Evolutionary conservation across 2,888 invertebrate genomes (phyloP).

Genomic region (Polyploca ridens): DNA sequence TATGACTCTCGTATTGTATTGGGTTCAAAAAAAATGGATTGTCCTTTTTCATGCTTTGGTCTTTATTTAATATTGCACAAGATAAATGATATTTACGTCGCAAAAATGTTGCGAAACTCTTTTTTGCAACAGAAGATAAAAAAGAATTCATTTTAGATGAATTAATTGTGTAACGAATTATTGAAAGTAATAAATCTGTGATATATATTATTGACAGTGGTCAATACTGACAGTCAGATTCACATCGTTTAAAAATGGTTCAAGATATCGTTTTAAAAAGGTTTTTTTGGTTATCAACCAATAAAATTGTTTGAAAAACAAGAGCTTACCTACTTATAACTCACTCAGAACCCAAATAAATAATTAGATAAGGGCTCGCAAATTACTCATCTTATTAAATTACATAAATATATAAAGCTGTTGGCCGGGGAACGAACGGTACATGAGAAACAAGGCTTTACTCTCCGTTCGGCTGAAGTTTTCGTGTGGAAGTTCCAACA

Average conservation of each 20-base stretch:
- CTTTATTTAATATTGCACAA: conserved; percentile 16
- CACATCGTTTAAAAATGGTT: no score
- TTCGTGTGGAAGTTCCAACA: conserved; percentile 72
- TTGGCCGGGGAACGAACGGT: conserved; percentile 43
- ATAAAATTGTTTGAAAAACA: no score
- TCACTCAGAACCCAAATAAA: conserved; percentile 22
- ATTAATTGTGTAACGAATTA: not conserved
- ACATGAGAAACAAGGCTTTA: conserved; percentile 67
- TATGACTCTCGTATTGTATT: conserved; percentile 50
- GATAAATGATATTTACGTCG: conserved; percentile 32
- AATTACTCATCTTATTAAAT: conserved; percentile 52
- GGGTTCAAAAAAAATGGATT: conserved; percentile 59
- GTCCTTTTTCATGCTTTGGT: conserved; percentile 35
- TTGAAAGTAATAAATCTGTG: no score
- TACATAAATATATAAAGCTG: conserved; percentile 47
- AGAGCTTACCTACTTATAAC: not conserved
- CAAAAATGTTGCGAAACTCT: conserved; percentile 23
- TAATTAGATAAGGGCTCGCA: conserved; percentile 50
- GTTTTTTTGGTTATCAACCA: no score
- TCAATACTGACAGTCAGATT: conserved; percentile 10
- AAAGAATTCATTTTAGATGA: conserved; percentile 21
- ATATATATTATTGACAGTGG: conserved; percentile 11
- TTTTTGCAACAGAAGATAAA: conserved; percentile 31
- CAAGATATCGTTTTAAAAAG: no score
- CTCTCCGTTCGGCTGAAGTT: conserved; percentile 70